Base-by-base conservation (phyloP, 2,888 invertebrate genomes). In the Pyrocoelia pectoralis region DNA sequence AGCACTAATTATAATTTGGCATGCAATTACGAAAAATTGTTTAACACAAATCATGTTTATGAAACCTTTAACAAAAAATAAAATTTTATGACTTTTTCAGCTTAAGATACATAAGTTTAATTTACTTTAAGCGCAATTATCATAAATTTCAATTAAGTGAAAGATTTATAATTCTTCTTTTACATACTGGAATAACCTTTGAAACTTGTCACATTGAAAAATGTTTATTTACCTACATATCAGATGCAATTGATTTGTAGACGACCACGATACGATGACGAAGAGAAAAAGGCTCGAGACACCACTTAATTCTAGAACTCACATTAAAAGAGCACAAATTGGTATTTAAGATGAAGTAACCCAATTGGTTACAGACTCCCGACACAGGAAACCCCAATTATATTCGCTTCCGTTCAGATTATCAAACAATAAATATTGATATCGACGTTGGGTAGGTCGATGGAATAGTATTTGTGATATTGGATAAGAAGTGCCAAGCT, bases 351-450 rank as follows among this genome's bases (percentile, higher is more conserved):
- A 46, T 18, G 46, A 15, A 46, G 18, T 46, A 46, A 46, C 18
- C 10, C 13, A 46, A 46, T 46, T 46, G 18, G 46, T 46, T 46
- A 46, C 46, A 17, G 46, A 46, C 46, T 46, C 46, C 33, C 46
- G 46, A 46, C 46, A 15, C 46, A 46, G 46, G 46, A 46, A 46
- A n/a, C 46, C 18, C 18, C 17, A 46, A 46, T 46, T 46, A 46
- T 17, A 46, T 46, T 17, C n/a, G 17, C 46, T 46, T 46, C 46
- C 46, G n/a, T 46, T 46, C 18, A 46, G 46, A 46, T 46, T 46
- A 46, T 14, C 46, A 46, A 33, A 6, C 18, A 46, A 46, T 46
- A 46, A 46, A 46, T 10, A 10, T 43, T 13, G 41, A 43, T 43
- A 43, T 46, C 18, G 17, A 33, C 43, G 13, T 3, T 15, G 43